Conservation (phyloP, 2,113 vertebrate genomes). For the Sphyrna mokarran region DNA sequence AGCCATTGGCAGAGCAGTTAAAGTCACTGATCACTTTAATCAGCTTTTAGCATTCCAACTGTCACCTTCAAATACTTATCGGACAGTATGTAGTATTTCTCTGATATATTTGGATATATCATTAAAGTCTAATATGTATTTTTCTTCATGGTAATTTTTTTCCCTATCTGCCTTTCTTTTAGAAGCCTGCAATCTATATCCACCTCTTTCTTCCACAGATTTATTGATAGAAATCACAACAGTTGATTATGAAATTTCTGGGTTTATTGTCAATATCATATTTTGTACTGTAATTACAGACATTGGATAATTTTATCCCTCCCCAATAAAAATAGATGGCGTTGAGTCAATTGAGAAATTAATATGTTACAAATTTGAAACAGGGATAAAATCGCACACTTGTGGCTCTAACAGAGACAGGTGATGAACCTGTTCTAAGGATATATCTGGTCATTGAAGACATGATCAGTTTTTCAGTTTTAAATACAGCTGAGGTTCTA, state of each 20-base stretch:
- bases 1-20: background rate
- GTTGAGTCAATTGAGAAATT: background rate
- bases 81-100: background rate
- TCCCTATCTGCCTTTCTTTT: background rate
- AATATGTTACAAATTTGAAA: background rate
- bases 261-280: background rate
- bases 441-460: background rate
- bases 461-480: background rate
- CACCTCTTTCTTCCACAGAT: background rate
- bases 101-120: background rate
- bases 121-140: background rate
- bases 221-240: background rate
- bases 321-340: background rate
- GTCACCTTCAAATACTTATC: background rate
- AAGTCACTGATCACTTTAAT: background rate
- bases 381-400: background rate
- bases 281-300: background rate
- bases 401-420: background rate
- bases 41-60: background rate
- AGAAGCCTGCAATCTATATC: background rate
- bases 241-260: background rate
- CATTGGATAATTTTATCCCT: background rate
- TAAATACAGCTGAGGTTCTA: background rate
- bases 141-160: background rate
- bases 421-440: background rate